A percentile compares a stretch with the other conserved stretches of the same genome.
Evolutionary conservation across 2,113 vertebrate genomes (phyloP).

Genomic region (Colistium nudipinnis): DNA sequence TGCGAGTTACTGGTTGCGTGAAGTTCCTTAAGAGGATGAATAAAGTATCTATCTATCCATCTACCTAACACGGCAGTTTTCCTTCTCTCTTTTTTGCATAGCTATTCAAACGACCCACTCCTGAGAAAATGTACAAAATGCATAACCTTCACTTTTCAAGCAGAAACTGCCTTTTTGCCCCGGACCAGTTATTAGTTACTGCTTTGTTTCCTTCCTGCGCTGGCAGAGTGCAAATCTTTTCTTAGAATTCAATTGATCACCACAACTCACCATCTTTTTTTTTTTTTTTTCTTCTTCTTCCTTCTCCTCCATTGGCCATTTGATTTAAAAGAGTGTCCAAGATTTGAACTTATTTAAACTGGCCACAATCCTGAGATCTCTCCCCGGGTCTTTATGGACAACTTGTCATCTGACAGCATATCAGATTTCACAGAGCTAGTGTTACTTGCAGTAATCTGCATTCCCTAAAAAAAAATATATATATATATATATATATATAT

Average conservation of each 20-base stretch:
- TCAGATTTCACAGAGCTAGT: not conserved
- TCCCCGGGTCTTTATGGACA: conserved; percentile 1
- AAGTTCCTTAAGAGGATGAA: not conserved
- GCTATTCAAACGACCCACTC: conserved; percentile 24
- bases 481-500: too few species aligned
- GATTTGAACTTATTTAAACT: conserved; percentile 10
- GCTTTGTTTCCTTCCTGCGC: not conserved
- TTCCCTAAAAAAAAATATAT: too few species aligned
- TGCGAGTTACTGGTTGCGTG: too few species aligned
- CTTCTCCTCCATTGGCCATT: not conserved
- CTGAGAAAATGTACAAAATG: conserved; percentile 51
- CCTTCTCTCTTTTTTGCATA: too few species aligned
- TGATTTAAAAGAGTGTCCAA: conserved; percentile 21
- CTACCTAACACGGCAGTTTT: too few species aligned
- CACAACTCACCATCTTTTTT: not conserved
- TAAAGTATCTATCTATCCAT: too few species aligned
- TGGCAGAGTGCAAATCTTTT: conserved; percentile 30
- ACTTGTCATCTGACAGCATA: not conserved
- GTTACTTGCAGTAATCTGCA: not conserved
- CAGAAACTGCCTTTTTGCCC: not conserved
- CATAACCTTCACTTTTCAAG: conserved; percentile 14
- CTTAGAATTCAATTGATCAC: not conserved
- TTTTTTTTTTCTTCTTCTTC: not conserved
- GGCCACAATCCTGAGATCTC: not conserved
- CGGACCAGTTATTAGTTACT: not conserved